A percentile compares a stretch with the other conserved stretches of the same genome.
Conservation (phyloP, 2,113 vertebrate genomes). For the Dasypus novemcinctus region DNA sequence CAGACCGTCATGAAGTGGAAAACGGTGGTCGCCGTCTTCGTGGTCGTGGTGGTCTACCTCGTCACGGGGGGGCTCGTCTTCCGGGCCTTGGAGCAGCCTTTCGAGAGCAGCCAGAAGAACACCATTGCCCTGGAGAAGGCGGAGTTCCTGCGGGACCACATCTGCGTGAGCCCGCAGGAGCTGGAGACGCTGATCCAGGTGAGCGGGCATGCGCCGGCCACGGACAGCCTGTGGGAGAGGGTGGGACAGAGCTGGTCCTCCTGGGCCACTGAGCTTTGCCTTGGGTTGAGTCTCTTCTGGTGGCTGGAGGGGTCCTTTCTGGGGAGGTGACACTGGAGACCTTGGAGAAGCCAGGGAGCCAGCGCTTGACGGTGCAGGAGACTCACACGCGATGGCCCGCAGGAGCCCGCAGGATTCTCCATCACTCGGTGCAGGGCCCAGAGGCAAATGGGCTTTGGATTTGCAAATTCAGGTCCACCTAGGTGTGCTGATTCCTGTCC, state of each 20-base stretch:
- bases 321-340: not conserved
- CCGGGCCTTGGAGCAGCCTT: slow-evolving; percentile 93
- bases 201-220: not conserved
- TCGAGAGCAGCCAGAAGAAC: slow-evolving; percentile 93
- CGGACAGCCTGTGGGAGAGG: fast-evolving
- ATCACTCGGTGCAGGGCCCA: not conserved
- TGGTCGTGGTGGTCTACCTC: slow-evolving; percentile 95
- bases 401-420: not conserved
- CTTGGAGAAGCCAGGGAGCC: not conserved
- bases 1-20: slow-evolving; percentile 99
- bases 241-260: not conserved
- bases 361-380: not conserved
- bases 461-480: not conserved
- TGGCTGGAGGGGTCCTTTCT: not conserved
- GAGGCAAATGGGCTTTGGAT: not conserved
- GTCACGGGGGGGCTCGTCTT: slow-evolving; percentile 93
- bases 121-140: slow-evolving; percentile 93
- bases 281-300: not conserved
- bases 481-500: not conserved
- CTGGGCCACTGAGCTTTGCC: not conserved
- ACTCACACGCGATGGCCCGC: fast-evolving
- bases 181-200: slow-evolving; percentile 95
- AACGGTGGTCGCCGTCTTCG: slow-evolving; percentile 94
- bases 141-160: slow-evolving; percentile 90
- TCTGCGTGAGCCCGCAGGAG: slow-evolving; percentile 90